Percentiles rank a stretch among this genome's conserved stretches.
phyloP scores from a whole-genome alignment of 2,797 vertebrate genomes.

The Lycodopsis pacificus region DNA sequence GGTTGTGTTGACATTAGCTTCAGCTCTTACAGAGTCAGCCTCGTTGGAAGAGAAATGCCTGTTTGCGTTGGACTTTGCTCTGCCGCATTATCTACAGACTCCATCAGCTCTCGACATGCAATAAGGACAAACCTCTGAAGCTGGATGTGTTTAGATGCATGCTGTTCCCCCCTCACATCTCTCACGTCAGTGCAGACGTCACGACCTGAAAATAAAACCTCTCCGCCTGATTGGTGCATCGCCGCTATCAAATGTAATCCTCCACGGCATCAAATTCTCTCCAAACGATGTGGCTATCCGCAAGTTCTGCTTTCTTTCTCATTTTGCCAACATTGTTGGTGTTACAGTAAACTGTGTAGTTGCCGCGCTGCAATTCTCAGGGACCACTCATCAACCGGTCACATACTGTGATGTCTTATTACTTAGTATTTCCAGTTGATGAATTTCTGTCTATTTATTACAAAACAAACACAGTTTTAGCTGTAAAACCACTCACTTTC shows the following conservation, averaged over 20 bases:
- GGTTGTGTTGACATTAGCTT: constrained; percentile 60
- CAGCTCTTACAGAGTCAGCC: constrained; percentile 18
- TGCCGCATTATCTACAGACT: constrained; percentile 21
- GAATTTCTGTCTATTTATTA: constrained; percentile 10
- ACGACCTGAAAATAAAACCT: constrained; percentile 18
- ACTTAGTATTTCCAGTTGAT: background rate
- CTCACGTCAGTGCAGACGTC: constrained; percentile 23
- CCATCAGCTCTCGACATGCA: constrained; percentile 20
- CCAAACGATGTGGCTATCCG: constrained; percentile 12
- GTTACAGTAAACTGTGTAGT: background rate
- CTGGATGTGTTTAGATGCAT: background rate
- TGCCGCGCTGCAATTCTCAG: background rate
- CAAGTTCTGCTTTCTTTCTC: constrained; percentile 30
- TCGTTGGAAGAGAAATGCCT: constrained; percentile 14
- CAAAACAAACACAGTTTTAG: background rate
- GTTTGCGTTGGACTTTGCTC: constrained; percentile 53
- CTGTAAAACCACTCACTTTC: background rate
- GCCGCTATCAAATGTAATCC: background rate
- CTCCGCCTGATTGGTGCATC: background rate
- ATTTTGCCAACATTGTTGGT: background rate
- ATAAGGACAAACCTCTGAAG: constrained; percentile 1
- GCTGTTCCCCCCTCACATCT: constrained; percentile 12
- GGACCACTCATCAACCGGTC: background rate
- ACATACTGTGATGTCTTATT: background rate
- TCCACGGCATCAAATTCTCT: constrained; percentile 1